Evolutionary conservation across 2,113 vertebrate species (phyloP), one percentile per base, ranked within the genome.

Genomic region (Plecotus auritus): DNA sequence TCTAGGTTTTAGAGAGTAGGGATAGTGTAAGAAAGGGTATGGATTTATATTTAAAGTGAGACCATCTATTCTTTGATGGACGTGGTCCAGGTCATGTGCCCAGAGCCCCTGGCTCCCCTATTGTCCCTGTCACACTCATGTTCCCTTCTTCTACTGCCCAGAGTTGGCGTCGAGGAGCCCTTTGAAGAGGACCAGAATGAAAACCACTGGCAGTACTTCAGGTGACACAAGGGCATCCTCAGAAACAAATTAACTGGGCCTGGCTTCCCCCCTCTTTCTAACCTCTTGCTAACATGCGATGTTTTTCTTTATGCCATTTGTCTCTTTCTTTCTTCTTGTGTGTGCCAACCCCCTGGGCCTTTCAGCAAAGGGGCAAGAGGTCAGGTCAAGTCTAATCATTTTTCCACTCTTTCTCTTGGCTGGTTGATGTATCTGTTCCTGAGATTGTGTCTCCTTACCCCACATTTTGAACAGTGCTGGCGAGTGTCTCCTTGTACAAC

Each of bases 191-290:
- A 99, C 97, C 97, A 96, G 97, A 98, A 94, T 42, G 97, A 97
- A 97, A 98, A 97, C 93, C 97, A 93, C 96, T 98, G 98, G 98
- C 98, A 97, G 94, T 99, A 99, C 96, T 98, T 98, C 98, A 99
- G 99, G 99, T 99, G 99, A 99, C 95, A 83, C 74, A 67, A 97
- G 96, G 96, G 90, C 95, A 96, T 96, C 89, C 92, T 98, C 96
- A 61, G 96, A 98, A 89, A 93, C 88, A 67, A 92, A 97, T 94
- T 97, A 98, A 98, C 95, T 47, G 45, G 89, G 96, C 97, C 98
- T 98, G 96, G 83, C 96, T 98, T 97, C 94, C 95, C 94, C 97
- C 95, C 92, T 96, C 96, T 97, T 97, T 86, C 70, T 98, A 98
- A 98, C 97, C 94, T 96, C 96, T 97, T 96, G 88, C 70, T 98